Conservation (phyloP, 2,113 vertebrate genomes). For the Cyprinodon variegatus region DNA sequence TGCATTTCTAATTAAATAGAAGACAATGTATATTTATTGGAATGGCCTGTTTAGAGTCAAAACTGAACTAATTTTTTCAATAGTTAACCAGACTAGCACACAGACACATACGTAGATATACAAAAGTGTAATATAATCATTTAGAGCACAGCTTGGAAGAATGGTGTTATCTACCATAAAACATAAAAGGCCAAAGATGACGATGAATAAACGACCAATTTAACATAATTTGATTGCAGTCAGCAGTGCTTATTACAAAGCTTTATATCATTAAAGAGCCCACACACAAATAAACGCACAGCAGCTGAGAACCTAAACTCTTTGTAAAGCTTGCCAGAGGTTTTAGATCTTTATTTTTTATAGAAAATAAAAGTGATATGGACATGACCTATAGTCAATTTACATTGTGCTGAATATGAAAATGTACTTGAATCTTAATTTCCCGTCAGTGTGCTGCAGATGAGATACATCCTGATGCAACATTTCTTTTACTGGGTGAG, state of each 20-base stretch:
- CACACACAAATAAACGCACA: constrained; percentile 5
- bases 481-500: constrained; percentile 33
- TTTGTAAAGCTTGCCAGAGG: neutral
- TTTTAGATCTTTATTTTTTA: no score
- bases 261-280: constrained; percentile 8
- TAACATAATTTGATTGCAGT: constrained; percentile 33
- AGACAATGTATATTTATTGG: constrained; percentile 44
- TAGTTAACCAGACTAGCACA: constrained; percentile 45
- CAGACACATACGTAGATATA: constrained; percentile 33
- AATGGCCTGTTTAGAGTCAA: constrained; percentile 45
- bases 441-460: constrained; percentile 5
- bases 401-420: constrained; percentile 8
- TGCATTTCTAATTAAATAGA: constrained; percentile 53
- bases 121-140: constrained; percentile 31
- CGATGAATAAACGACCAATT: constrained; percentile 37
- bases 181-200: constrained; percentile 33
- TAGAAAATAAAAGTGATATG: neutral
- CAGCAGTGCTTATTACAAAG: constrained; percentile 4
- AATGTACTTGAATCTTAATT: neutral
- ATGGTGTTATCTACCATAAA: constrained; percentile 33
- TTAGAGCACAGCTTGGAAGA: constrained; percentile 22
- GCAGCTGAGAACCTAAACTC: neutral
- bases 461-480: constrained; percentile 42
- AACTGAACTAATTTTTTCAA: constrained; percentile 53
- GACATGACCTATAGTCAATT: neutral